These are phyloP conservation scores for Oxyura jamaicensis DNA, from an alignment of 2,113 vertebrate species.

Conservation along the genomic window DNA sequence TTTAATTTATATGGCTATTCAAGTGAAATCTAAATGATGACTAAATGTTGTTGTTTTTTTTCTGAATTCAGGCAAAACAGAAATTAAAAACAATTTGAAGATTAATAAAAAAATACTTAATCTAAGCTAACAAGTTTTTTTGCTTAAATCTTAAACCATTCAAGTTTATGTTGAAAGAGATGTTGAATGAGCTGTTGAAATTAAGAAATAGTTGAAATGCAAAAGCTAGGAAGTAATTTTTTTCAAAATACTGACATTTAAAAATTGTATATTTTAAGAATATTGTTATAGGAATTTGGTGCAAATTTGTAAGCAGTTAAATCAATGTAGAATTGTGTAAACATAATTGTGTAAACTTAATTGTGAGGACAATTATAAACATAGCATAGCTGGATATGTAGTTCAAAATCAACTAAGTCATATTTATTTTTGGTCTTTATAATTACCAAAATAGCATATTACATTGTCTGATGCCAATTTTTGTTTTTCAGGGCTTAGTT, in stretches of 20 bases:
- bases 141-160: not conserved
- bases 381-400: not conserved
- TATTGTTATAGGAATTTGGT: not conserved
- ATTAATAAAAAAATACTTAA: not conserved
- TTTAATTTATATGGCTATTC: not conserved
- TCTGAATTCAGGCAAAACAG: not conserved
- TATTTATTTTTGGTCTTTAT: not conserved
- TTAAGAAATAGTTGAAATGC: not conserved
- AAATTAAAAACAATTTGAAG: not conserved
- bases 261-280: not conserved
- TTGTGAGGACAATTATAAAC: not conserved
- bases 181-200: not conserved
- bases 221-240: not conserved
- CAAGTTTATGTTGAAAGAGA: not conserved
- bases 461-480: not conserved
- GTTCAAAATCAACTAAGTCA: not conserved
- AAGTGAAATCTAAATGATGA: accelerated
- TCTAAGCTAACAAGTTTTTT: not conserved
- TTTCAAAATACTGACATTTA: not conserved
- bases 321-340: not conserved
- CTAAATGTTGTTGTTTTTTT: not conserved
- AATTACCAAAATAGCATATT: not conserved
- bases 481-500: conserved; percentile 83
- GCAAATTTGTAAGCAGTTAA: not conserved
- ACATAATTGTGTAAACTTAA: not conserved